Percentiles rank a stretch among this genome's conserved stretches.
These are phyloP conservation scores for Phortica okadai DNA, from an alignment of 2,888 invertebrate species.

Conservation along the genomic window DNA sequence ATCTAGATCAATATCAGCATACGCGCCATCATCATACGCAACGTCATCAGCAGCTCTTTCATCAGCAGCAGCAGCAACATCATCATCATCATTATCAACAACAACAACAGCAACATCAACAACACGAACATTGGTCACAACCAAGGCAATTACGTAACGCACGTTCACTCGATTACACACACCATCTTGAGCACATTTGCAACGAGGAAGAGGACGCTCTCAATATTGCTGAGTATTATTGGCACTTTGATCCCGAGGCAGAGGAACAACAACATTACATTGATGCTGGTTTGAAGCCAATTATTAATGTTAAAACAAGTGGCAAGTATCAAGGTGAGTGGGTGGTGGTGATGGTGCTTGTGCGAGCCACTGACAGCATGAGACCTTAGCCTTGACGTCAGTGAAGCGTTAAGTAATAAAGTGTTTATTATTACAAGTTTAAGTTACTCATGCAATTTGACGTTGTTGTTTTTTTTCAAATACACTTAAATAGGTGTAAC, in stretches of 20 bases:
- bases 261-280: slow-evolving; percentile 36
- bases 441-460: neutral
- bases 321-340: slow-evolving; percentile 51
- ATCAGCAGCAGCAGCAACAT: slow-evolving; percentile 42
- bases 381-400: slow-evolving; percentile 2
- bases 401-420: slow-evolving; percentile 10
- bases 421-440: neutral
- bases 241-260: slow-evolving; percentile 74
- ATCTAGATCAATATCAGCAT: slow-evolving; percentile 62
- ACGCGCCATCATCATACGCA: slow-evolving; percentile 45
- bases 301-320: slow-evolving; percentile 38
- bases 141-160: slow-evolving; percentile 71
- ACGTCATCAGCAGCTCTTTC: slow-evolving; percentile 37
- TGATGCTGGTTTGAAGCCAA: neutral
- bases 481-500: neutral
- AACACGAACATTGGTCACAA: slow-evolving; percentile 67
- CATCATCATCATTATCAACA: slow-evolving; percentile 41
- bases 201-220: slow-evolving; percentile 65
- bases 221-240: slow-evolving; percentile 75
- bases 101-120: slow-evolving; percentile 37
- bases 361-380: neutral
- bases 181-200: slow-evolving; percentile 58
- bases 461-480: neutral
- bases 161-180: slow-evolving; percentile 74
- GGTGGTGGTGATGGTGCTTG: neutral